Percentiles rank a stretch among this genome's conserved stretches.
phyloP scores from a whole-genome alignment of 2,888 invertebrate species.

The Galerucella nymphaeae region DNA sequence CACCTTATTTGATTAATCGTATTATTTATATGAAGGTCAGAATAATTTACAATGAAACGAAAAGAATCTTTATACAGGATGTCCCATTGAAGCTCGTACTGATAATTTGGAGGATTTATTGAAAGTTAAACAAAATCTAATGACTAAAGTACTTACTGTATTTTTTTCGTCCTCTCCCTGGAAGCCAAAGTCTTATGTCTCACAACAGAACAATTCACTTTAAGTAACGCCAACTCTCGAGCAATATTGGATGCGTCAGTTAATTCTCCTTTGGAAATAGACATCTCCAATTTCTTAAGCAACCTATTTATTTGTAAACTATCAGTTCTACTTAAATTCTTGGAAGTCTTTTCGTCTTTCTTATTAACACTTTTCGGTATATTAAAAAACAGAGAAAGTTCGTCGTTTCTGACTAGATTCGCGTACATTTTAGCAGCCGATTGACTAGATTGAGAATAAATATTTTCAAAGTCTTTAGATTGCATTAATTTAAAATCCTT shows the following conservation, averaged over 20 bases:
- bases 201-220: slow-evolving; percentile 79
- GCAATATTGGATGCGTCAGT: slow-evolving; percentile 81
- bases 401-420: slow-evolving; percentile 63
- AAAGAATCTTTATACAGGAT: neutral
- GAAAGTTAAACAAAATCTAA: too few relatives aligned
- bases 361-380: slow-evolving; percentile 58
- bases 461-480: slow-evolving; percentile 69
- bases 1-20: neutral
- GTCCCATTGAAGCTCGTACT: too few relatives aligned
- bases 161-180: slow-evolving; percentile 39
- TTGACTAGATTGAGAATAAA: slow-evolving; percentile 62
- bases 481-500: slow-evolving; percentile 67
- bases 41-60: neutral
- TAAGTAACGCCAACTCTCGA: slow-evolving; percentile 79
- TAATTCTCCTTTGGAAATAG: slow-evolving; percentile 82
- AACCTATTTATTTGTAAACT: slow-evolving; percentile 72
- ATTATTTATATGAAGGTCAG: neutral
- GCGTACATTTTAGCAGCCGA: slow-evolving; percentile 64
- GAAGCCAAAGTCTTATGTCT: slow-evolving; percentile 60
- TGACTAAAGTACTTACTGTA: slow-evolving; percentile 49
- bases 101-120: too few relatives aligned
- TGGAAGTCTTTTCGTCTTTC: slow-evolving; percentile 48
- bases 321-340: slow-evolving; percentile 63
- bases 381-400: slow-evolving; percentile 61
- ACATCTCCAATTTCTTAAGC: slow-evolving; percentile 78